Percentiles rank a stretch among this genome's conserved stretches.
Evolutionary conservation across 2,113 vertebrate genomes (phyloP).

Genomic region (Lampris incognitus): DNA sequence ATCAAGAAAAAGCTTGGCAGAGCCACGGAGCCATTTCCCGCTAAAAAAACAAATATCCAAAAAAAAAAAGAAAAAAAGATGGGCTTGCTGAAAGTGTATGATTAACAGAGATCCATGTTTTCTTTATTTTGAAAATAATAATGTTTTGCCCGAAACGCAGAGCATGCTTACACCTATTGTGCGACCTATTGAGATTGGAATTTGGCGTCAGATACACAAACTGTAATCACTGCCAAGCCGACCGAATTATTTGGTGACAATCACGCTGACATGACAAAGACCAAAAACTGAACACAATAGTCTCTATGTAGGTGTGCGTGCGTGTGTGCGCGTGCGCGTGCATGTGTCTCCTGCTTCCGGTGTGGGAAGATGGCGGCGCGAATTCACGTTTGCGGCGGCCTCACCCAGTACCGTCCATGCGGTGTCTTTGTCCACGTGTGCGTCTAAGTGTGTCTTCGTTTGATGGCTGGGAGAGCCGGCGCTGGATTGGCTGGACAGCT

Average conservation of each 20-base stretch:
- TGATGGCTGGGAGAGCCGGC: too few relatives aligned
- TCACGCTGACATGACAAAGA: too few relatives aligned
- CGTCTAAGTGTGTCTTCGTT: too few relatives aligned
- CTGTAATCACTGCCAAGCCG: background rate
- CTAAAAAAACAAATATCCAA: background rate
- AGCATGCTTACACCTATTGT: background rate
- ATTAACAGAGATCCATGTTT: constrained; percentile 34
- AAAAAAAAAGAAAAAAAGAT: constrained; percentile 20
- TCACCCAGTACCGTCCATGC: too few relatives aligned
- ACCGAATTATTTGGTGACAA: background rate
- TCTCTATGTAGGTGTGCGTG: background rate
- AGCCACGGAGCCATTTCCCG: constrained; percentile 34
- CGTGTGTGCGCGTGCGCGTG: background rate
- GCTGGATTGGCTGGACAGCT: too few relatives aligned
- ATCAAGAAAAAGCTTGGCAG: constrained; percentile 1
- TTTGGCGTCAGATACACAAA: background rate
- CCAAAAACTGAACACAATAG: background rate
- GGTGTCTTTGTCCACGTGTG: too few relatives aligned
- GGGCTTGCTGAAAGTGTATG: constrained; percentile 23
- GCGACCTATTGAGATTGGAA: background rate
- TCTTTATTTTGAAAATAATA: constrained; percentile 36
- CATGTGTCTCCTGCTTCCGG: too few relatives aligned
- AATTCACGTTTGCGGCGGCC: too few relatives aligned
- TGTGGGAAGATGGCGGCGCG: too few relatives aligned
- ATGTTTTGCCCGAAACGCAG: background rate